Base-by-base conservation (phyloP, 2,888 invertebrate genomes). In the Iselma pallidipennis region DNA sequence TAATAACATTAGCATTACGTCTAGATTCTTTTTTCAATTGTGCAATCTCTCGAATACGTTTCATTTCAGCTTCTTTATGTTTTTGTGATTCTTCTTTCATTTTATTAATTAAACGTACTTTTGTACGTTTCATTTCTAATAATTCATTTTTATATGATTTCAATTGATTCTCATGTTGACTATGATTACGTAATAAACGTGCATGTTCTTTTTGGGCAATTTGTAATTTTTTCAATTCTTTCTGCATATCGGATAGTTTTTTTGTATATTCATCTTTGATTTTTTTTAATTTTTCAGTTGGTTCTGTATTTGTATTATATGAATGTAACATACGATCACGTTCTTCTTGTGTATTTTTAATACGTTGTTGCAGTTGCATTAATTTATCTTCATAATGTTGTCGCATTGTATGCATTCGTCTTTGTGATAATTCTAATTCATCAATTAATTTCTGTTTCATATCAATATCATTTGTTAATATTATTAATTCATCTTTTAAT, bases 371-470 rank as follows among this genome's bases (percentile, higher is more conserved):
- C 31, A 98, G 82, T 63, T 92, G 91, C 66, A 88, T 85, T 10
- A 98, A 84, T 75, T 98, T 93, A 63, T 94, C 93, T 81, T 98
- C 98, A 82, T 98, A 98, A 78, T 97, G 95, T 66, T 89, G 88
- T 61, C 91, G 87, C 86, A 98, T 89, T 0, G 91, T 88, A 55
- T 93, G 90, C 77, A 98, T 85, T 51, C 95, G 85, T 56, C 92
- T 87, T 78, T 98, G 96, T 0, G 94, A 94, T 59, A 90, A 83
- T 80, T 98, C 98, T 68, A 98, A 81, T 76, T 98, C 96, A 74
- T 96, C 95, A 66, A 99, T 96, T 49, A 98, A 84, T 59, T 94
- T 91, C 70, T 96, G 93, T 79, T 98, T 98, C 57, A 96, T 92
- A 77, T 94, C 94, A 68, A 98, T 98, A 81, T 98, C 96, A 50